Conservation (phyloP, 2,888 invertebrate genomes). For the Baronia brevicornis region DNA sequence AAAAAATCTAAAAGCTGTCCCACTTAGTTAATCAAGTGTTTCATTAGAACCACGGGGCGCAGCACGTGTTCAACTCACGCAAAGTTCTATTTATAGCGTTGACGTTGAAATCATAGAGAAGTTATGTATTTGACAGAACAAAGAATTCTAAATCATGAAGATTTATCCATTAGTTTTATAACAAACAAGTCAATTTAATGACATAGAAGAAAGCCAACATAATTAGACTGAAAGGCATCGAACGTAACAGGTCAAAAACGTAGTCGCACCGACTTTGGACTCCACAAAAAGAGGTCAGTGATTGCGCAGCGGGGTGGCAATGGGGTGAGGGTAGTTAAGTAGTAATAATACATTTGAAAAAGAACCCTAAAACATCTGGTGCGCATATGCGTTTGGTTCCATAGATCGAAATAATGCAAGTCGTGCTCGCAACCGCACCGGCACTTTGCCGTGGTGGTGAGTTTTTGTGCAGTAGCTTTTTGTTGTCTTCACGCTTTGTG, state of each 20-base stretch:
- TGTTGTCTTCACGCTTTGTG: conserved; percentile 67
- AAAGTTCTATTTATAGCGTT: conserved; percentile 43
- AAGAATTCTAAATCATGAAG: too few species aligned
- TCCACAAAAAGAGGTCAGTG: conserved; percentile 65
- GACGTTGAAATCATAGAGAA: conserved; percentile 17
- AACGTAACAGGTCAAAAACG: conserved; percentile 57
- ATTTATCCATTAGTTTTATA: too few species aligned
- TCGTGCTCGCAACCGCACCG: conserved; percentile 56
- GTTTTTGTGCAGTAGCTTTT: conserved; percentile 63
- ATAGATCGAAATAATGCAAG: conserved; percentile 63
- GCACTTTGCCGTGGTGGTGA: conserved; percentile 26
- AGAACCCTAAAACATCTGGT: conserved; percentile 70
- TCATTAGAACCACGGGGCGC: conserved; percentile 35
- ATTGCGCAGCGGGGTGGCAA: conserved; percentile 54
- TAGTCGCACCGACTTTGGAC: conserved; percentile 40
- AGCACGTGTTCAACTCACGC: conserved; percentile 61
- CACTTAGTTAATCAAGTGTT: conserved; percentile 34
- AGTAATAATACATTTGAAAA: conserved; percentile 66
- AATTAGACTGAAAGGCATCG: conserved; percentile 13
- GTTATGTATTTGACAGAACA: too few species aligned
- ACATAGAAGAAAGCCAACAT: conserved; percentile 5
- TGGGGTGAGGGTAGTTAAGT: conserved; percentile 37
- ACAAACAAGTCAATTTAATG: conserved; percentile 3
- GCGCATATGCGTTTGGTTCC: conserved; percentile 64
- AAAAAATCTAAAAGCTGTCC: conserved; percentile 52